A percentile compares a stretch with the other conserved stretches of the same genome.
phyloP scores from a whole-genome alignment of 2,888 invertebrate genomes.

The Nemotelus pantherinus region DNA sequence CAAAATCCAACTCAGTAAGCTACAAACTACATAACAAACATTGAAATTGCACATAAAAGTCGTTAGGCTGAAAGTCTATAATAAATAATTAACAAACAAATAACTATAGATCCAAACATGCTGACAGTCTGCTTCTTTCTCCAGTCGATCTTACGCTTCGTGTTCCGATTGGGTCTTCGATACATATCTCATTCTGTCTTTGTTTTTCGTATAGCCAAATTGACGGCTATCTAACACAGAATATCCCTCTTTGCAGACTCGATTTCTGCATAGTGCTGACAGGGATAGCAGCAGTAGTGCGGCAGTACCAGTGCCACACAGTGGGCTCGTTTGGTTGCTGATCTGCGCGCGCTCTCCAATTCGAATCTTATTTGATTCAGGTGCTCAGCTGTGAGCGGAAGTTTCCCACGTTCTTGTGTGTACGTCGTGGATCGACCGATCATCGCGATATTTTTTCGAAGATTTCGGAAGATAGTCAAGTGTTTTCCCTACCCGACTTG shows the following conservation, averaged over 20 bases:
- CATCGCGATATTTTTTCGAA: slow-evolving; percentile 21
- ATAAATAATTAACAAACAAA: slow-evolving; percentile 20
- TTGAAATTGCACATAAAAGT: neutral
- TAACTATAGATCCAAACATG: neutral
- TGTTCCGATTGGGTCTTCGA: slow-evolving; percentile 8
- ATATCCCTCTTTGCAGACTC: neutral
- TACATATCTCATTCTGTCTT: neutral
- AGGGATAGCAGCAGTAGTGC: neutral
- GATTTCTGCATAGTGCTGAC: too few species aligned
- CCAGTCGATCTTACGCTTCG: neutral
- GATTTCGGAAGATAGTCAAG: neutral
- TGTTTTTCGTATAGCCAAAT: neutral
- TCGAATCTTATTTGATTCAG: slow-evolving; percentile 40
- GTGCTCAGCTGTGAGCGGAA: slow-evolving; percentile 49
- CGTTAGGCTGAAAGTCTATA: slow-evolving; percentile 4
- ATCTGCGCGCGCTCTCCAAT: slow-evolving; percentile 32
- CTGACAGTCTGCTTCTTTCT: neutral
- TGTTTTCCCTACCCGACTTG: neutral
- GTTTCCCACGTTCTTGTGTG: slow-evolving; percentile 22
- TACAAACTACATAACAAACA: too few species aligned
- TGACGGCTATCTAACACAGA: neutral
- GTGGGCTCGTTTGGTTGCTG: neutral
- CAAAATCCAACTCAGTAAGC: too few species aligned
- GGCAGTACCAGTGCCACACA: neutral
- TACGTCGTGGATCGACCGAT: slow-evolving; percentile 13